Conservation (phyloP, 2,113 vertebrate species). For the Entelurus aequoreus region DNA sequence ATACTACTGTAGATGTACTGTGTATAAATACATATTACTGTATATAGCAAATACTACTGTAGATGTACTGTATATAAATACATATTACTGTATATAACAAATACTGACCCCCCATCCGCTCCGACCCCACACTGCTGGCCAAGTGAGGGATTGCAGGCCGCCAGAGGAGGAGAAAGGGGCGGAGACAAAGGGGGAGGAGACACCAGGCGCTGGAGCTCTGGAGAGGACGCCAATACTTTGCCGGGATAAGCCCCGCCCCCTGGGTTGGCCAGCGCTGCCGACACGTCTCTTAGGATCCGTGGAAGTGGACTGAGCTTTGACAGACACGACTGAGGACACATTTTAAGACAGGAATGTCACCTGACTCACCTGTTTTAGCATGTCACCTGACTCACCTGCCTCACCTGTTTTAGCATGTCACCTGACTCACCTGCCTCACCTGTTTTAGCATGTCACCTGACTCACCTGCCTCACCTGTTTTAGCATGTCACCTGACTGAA, state of each 20-base stretch:
- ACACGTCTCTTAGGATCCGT: slow-evolving; percentile 89
- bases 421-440: too few relatives aligned
- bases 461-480: too few relatives aligned
- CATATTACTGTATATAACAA: too few relatives aligned
- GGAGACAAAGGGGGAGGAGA: slow-evolving; percentile 68
- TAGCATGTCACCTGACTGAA: too few relatives aligned
- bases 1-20: too few relatives aligned
- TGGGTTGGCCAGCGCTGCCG: slow-evolving; percentile 81
- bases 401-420: too few relatives aligned
- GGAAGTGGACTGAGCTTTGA: slow-evolving; percentile 87
- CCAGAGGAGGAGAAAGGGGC: slow-evolving; percentile 73
- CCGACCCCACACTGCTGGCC: slow-evolving; percentile 83
- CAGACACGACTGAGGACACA: slow-evolving; percentile 50
- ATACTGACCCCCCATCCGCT: slow-evolving; percentile 77
- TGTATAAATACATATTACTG: too few relatives aligned
- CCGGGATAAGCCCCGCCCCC: slow-evolving; percentile 74
- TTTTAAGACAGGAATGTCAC: neutral
- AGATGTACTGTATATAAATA: too few relatives aligned
- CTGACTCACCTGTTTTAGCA: neutral
- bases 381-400: neutral
- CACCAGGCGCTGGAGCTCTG: slow-evolving; percentile 70
- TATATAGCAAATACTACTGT: too few relatives aligned
- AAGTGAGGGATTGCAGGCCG: slow-evolving; percentile 78
- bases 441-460: too few relatives aligned
- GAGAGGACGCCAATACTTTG: slow-evolving; percentile 59